Conservation (phyloP, 1,140 invertebrate species). For the Harlomillsia oculata region DNA sequence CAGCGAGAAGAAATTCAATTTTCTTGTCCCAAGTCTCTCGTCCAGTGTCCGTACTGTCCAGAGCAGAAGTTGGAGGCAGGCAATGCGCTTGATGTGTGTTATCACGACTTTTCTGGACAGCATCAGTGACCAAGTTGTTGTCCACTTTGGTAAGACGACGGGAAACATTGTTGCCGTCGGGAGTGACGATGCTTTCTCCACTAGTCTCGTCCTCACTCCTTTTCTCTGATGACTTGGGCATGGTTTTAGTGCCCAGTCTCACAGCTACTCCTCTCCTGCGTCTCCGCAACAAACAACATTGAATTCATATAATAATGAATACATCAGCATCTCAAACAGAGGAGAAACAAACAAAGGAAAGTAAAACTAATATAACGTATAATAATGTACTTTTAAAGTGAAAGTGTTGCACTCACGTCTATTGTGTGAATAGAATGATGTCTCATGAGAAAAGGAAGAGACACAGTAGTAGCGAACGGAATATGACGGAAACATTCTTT, state of each 20-base stretch:
- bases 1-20: slow-evolving; percentile 75
- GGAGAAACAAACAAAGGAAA: too few relatives aligned
- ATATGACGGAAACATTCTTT: too few relatives aligned
- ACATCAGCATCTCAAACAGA: too few relatives aligned
- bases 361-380: too few relatives aligned
- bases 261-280: slow-evolving; percentile 11
- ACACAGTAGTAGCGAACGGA: too few relatives aligned
- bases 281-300: background rate
- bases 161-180: slow-evolving; percentile 34
- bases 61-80: background rate
- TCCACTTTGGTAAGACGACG: slow-evolving; percentile 29
- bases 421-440: too few relatives aligned
- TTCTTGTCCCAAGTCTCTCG: slow-evolving; percentile 51
- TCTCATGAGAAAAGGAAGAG: too few relatives aligned
- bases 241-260: slow-evolving; percentile 12
- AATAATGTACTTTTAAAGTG: too few relatives aligned
- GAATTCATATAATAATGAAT: background rate
- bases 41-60: slow-evolving; percentile 18
- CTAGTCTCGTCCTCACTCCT: slow-evolving; percentile 28
- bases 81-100: background rate
- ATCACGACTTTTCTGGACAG: background rate
- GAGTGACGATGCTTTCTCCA: slow-evolving; percentile 33
- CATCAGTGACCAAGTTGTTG: slow-evolving; percentile 20
- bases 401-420: too few relatives aligned
- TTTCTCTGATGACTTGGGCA: slow-evolving; percentile 27